Conservation (phyloP, 30 jellyfish, hydroid and myxozoan genomes). For the Rhopilema esculentum region DNA sequence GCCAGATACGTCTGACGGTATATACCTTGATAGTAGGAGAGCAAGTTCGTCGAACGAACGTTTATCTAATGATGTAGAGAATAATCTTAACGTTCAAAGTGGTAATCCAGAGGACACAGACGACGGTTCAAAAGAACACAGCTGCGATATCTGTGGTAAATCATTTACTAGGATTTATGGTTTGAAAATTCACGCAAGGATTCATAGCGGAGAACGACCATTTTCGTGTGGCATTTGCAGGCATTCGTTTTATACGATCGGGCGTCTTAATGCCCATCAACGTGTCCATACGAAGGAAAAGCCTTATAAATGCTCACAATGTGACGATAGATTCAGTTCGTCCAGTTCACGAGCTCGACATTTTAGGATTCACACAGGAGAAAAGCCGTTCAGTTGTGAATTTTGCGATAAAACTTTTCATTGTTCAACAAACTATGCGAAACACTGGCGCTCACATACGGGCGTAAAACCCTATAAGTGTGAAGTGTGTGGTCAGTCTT, state of each 20-base stretch:
- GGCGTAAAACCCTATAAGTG: conserved; percentile 18
- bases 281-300: conserved; percentile 11
- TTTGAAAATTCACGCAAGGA: neutral
- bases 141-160: neutral
- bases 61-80: neutral
- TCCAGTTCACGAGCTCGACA: neutral
- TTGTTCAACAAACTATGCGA: neutral
- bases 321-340: conserved; percentile 6
- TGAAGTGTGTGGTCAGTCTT: conserved; percentile 2
- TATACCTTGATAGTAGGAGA: too few relatives aligned
- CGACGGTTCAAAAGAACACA: neutral
- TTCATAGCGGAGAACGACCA: conserved; percentile 6
- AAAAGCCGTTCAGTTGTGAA: conserved; percentile 7
- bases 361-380: conserved; percentile 12
- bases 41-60: too few relatives aligned
- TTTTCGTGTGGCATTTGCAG: conserved; percentile 10
- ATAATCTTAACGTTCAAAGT: neutral
- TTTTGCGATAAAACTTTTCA: neutral
- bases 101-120: neutral
- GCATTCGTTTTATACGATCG: neutral
- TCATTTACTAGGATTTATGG: neutral
- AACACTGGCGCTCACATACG: conserved; percentile 20
- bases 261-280: conserved; percentile 2
- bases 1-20: too few relatives aligned
- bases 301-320: neutral